Conservation (phyloP, 2,888 invertebrate species). For the Melanophora roralis region DNA sequence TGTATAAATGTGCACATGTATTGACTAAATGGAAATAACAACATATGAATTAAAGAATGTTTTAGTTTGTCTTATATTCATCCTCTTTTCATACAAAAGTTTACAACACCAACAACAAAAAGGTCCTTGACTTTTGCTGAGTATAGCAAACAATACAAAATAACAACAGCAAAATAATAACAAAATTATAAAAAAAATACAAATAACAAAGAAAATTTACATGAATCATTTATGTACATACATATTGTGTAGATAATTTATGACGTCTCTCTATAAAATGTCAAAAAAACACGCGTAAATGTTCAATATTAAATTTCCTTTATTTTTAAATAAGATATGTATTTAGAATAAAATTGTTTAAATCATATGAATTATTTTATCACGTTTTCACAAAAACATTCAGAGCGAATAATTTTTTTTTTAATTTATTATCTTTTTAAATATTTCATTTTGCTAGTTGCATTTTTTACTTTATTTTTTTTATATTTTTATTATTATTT, state of each 20-base stretch:
- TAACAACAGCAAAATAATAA: constrained; percentile 26
- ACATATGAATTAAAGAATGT: neutral
- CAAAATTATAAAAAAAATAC: constrained; percentile 35
- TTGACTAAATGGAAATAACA: constrained; percentile 29
- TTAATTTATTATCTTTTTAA: too few species aligned
- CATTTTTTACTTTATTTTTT: too few species aligned
- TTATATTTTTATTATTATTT: neutral
- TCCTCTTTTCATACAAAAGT: constrained; percentile 25
- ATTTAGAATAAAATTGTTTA: too few species aligned
- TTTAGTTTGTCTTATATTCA: constrained; percentile 33
- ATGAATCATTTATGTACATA: constrained; percentile 49
- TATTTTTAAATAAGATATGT: too few species aligned
- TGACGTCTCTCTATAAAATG: neutral
- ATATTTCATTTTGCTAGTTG: neutral
- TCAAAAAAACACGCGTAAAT: constrained; percentile 28
- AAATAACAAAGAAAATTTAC: constrained; percentile 41
- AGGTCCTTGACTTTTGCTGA: constrained; percentile 61
- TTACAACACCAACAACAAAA: constrained; percentile 50
- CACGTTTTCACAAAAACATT: too few species aligned
- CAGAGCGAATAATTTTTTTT: too few species aligned
- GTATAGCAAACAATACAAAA: constrained; percentile 39
- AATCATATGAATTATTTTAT: too few species aligned
- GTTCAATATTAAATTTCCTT: constrained; percentile 19
- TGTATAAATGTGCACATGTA: neutral
- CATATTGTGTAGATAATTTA: too few species aligned